Conservation (phyloP, 2,113 vertebrate genomes). For the Sorex fumeus region DNA sequence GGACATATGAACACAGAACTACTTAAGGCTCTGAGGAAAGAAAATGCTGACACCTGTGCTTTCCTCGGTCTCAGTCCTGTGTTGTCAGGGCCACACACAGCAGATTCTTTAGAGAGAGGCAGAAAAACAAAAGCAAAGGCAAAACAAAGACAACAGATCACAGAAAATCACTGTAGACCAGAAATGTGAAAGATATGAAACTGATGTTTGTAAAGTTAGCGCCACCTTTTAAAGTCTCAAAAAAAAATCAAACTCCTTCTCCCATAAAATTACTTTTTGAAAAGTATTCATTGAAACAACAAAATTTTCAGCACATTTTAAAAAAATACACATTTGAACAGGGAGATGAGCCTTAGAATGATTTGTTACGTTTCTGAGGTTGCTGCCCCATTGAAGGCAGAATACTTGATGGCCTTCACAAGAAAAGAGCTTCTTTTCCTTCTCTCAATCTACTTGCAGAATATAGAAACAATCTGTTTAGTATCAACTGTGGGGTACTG, state of each 20-base stretch:
- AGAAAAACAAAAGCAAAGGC: conserved; percentile 21
- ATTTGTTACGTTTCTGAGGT: conserved; percentile 28
- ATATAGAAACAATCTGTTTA: conserved; percentile 20
- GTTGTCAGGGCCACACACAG: not conserved
- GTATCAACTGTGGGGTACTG: too few relatives aligned
- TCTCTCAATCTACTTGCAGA: conserved; percentile 6
- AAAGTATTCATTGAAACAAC: conserved; percentile 43
- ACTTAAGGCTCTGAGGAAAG: conserved; percentile 9
- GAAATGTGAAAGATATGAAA: conserved; percentile 30
- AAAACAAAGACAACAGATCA: conserved; percentile 47
- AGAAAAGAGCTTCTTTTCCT: not conserved
- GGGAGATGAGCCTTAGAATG: conserved; percentile 28
- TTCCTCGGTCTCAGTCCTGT: not conserved
- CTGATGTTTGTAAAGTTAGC: conserved; percentile 24
- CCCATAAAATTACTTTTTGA: conserved; percentile 48
- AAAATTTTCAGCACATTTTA: not conserved
- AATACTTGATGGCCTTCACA: conserved; percentile 11
- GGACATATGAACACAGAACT: not conserved
- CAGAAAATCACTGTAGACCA: conserved; percentile 25
- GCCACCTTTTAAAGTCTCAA: not conserved
- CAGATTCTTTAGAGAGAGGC: conserved; percentile 28
- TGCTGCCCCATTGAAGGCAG: not conserved
- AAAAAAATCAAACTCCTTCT: conserved; percentile 33
- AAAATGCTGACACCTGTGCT: not conserved
- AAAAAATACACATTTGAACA: not conserved